These are phyloP conservation scores for Dicentrarchus labrax DNA, from an alignment of 2,113 vertebrate genomes.

Conservation along the genomic window DNA sequence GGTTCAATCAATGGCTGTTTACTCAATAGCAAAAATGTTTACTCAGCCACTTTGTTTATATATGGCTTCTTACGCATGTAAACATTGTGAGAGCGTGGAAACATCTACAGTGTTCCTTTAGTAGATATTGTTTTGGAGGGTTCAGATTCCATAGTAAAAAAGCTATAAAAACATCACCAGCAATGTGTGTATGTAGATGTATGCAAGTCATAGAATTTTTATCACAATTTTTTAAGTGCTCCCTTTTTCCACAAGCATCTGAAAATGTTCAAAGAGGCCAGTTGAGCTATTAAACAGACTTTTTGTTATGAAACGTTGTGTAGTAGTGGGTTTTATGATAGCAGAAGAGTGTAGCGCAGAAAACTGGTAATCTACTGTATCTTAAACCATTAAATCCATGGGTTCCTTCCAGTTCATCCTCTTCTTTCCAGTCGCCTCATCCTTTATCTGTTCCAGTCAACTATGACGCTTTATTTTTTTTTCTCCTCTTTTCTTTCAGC, in stretches of 20 bases:
- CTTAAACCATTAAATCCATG: slow-evolving; percentile 14
- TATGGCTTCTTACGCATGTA: slow-evolving; percentile 55
- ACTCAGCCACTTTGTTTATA: slow-evolving; percentile 70
- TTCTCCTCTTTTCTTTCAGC: slow-evolving; percentile 10
- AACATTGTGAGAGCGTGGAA: slow-evolving; percentile 67
- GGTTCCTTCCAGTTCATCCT: slow-evolving; percentile 5
- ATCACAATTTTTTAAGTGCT: background rate
- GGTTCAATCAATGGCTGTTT: slow-evolving; percentile 72
- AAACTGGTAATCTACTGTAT: slow-evolving; percentile 13
- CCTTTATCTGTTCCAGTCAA: slow-evolving; percentile 1
- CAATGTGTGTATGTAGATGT: too few relatives aligned
- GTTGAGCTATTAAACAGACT: slow-evolving; percentile 27
- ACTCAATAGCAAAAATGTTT: slow-evolving; percentile 73
- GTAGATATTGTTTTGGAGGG: slow-evolving; percentile 41
- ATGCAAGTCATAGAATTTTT: slow-evolving; percentile 7
- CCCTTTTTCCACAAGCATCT: slow-evolving; percentile 23
- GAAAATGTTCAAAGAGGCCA: slow-evolving; percentile 22
- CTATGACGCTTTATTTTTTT: background rate
- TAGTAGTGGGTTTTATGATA: slow-evolving; percentile 19
- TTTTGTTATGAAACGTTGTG: slow-evolving; percentile 13
- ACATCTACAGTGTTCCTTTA: slow-evolving; percentile 45
- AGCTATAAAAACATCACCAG: slow-evolving; percentile 26
- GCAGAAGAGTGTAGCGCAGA: background rate
- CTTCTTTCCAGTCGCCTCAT: background rate
- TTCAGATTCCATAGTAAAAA: slow-evolving; percentile 54